phyloP scores from a whole-genome alignment of 2,797 vertebrate species.

The Tolypeutes matacus region DNA sequence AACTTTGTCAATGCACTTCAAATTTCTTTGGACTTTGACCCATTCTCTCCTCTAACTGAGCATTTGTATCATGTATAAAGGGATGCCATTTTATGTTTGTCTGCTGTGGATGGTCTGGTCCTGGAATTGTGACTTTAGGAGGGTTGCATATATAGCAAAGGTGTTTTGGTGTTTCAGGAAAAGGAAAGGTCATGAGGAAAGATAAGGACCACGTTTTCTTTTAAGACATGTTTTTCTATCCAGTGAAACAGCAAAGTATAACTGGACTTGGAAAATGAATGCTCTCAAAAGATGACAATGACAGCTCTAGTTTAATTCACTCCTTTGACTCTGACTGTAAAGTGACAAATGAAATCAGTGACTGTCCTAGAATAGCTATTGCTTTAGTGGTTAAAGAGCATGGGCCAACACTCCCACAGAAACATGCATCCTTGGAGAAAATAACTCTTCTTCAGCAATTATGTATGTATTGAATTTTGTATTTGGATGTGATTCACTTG shows the following conservation, averaged over 20 bases:
- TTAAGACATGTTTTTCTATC: constrained; percentile 82
- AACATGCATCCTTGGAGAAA: constrained; percentile 15
- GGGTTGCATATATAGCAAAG: neutral
- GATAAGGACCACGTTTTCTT: constrained; percentile 45
- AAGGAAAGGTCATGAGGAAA: constrained; percentile 59
- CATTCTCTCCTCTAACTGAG: neutral
- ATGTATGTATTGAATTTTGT: neutral
- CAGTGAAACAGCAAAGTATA: constrained; percentile 85
- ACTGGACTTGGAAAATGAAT: constrained; percentile 83
- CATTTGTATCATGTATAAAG: neutral
- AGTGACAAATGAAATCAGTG: too few relatives aligned
- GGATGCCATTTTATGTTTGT: neutral
- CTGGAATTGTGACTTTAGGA: constrained; percentile 15
- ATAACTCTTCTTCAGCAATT: constrained; percentile 12
- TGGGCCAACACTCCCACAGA: neutral
- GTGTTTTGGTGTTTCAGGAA: constrained; percentile 39
- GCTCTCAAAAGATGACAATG: constrained; percentile 85
- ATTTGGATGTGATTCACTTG: constrained; percentile 39
- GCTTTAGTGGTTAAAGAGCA: constrained; percentile 75
- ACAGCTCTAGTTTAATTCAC: constrained; percentile 87
- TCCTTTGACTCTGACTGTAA: too few relatives aligned
- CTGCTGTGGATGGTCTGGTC: neutral
- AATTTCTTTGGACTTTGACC: neutral
- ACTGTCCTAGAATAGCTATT: constrained; percentile 82
- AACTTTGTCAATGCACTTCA: neutral